Conservation (phyloP, 1,140 invertebrate species). For the Hesperophylax magnus region DNA sequence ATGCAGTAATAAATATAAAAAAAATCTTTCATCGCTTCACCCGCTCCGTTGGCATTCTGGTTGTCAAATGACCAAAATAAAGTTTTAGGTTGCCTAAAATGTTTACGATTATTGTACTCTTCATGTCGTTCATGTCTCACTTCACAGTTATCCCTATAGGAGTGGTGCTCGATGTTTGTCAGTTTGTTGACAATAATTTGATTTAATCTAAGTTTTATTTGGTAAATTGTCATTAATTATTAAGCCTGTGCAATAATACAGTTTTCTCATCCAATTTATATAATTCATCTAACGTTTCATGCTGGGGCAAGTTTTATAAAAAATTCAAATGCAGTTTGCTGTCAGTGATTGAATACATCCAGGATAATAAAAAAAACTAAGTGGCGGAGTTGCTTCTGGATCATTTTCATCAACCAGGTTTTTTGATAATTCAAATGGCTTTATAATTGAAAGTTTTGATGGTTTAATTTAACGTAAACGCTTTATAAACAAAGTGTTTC, state of each 20-base stretch:
- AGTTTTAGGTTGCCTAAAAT: background rate
- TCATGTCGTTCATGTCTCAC: background rate
- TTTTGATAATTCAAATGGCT: too few relatives aligned
- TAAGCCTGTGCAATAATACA: background rate
- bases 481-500: too few relatives aligned
- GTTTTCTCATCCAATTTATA: background rate
- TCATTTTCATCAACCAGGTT: too few relatives aligned
- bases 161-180: conserved; percentile 25
- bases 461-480: too few relatives aligned
- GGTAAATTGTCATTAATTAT: background rate
- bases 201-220: background rate
- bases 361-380: too few relatives aligned
- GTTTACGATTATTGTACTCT: background rate
- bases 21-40: too few relatives aligned
- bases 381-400: too few relatives aligned
- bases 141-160: conserved; percentile 38
- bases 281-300: background rate
- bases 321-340: background rate
- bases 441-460: too few relatives aligned
- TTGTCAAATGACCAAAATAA: too few relatives aligned
- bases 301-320: background rate
- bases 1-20: too few relatives aligned
- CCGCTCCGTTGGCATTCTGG: too few relatives aligned
- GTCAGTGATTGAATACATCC: background rate
- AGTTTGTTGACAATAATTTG: conserved; percentile 39